Percentiles rank a stretch among this genome's conserved stretches.
phyloP scores from a whole-genome alignment of 2,888 invertebrate genomes.

The Barypeithes pellucidus region DNA sequence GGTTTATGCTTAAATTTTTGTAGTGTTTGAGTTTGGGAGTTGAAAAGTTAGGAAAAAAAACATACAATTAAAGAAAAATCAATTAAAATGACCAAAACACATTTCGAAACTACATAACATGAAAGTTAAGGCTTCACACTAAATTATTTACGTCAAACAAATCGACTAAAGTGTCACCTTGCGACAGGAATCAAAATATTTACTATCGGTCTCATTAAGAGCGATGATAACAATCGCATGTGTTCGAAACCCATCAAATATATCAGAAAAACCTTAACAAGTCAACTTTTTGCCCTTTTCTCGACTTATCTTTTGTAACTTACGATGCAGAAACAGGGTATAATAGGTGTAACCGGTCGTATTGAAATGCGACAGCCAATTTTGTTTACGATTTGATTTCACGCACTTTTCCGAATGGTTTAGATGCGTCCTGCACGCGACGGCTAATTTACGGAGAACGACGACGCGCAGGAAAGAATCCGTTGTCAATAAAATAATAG shows the following conservation, averaged over 20 bases:
- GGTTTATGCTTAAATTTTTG: too few species aligned
- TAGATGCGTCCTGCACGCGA: conserved; percentile 65
- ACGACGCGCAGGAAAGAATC: conserved; percentile 56
- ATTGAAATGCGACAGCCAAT: conserved; percentile 62
- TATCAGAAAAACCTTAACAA: conserved; percentile 16
- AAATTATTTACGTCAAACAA: too few species aligned
- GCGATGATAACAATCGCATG: too few species aligned
- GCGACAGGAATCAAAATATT: too few species aligned
- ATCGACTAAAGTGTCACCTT: too few species aligned
- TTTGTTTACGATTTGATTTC: conserved; percentile 67
- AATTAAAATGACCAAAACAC: too few species aligned
- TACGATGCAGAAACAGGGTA: conserved; percentile 55
- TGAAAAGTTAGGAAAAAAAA: too few species aligned
- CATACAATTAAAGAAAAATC: too few species aligned
- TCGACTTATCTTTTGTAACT: conserved; percentile 45
- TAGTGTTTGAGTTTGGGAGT: too few species aligned
- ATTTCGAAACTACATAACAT: too few species aligned
- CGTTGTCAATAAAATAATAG: conserved; percentile 20
- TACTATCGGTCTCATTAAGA: too few species aligned
- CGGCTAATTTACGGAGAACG: conserved; percentile 63
- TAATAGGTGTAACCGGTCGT: conserved; percentile 60
- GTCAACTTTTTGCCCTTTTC: conserved; percentile 35
- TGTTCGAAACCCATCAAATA: conserved; percentile 6
- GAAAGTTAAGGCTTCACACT: too few species aligned
- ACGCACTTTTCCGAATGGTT: conserved; percentile 65